Evolutionary conservation across 1,140 invertebrate genomes (phyloP), one percentile per base, ranked within the genome.

Genomic region (Hermetia illucens): DNA sequence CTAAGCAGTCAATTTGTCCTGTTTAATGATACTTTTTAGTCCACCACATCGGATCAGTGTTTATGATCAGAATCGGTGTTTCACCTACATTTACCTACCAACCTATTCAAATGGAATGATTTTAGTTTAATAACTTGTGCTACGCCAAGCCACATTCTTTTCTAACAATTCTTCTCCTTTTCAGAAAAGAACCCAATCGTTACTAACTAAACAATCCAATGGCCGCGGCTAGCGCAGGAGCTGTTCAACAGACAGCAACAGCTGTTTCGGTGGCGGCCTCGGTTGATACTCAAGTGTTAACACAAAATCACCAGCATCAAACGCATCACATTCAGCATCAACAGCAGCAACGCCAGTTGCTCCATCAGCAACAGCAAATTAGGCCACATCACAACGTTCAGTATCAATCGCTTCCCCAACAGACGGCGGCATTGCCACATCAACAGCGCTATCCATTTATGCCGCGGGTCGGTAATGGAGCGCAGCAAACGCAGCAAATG

Each of bases 191-290:
- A n/a, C n/a, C n/a, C n/a, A n/a, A n/a, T n/a, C n/a, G n/a, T n/a
- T n/a, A n/a, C n/a, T n/a, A n/a, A 32, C 6, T 32, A 32, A 32
- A 32, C 10, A 10, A 32, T 32, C 13, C 50, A 47, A 58, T 58
- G 55, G 55, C 55, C 41, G 55, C 55, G 36, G 44, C 55, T 38
- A 58, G 55, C 40, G 55, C 55, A 48, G 55, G 55, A 27, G 10
- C 34, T 6, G 8, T 10, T 55, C 50, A n/a, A n/a, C n/a, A n/a
- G n/a, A 44, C 50, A 53, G 36, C 53, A 50, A 45, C 44, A 47
- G 4, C 51, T 27, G 8, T 13, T n/a, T 27, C 24, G 8, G 13
- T 13, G 13, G 8, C 24, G 24, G 24, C 8, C 24, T 8, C 8
- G 8, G 24, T 27, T 8, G 24, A 27, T 13, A 27, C 24, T 27